Conservation (phyloP, 2,113 vertebrate genomes). For the Chaenocephalus aceratus region DNA sequence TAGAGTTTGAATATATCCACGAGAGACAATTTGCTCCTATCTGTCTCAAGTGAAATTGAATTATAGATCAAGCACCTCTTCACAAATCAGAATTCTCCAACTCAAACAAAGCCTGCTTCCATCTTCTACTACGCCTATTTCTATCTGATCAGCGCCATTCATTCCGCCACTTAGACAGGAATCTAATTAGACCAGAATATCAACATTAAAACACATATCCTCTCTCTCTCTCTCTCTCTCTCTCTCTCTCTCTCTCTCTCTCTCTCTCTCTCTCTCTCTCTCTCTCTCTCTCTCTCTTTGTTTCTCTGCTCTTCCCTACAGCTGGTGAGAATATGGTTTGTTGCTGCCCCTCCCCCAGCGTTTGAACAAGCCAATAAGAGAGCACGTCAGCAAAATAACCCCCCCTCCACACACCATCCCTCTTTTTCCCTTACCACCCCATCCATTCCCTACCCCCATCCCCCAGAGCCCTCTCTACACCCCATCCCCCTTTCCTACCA, state of each 20-base stretch:
- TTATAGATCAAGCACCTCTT: constrained; percentile 66
- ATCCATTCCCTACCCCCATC: constrained; percentile 78
- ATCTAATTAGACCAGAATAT: constrained; percentile 85
- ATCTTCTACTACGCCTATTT: constrained; percentile 42
- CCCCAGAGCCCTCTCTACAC: constrained; percentile 77
- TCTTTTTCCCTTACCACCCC: constrained; percentile 73
- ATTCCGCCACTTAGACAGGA: constrained; percentile 76
- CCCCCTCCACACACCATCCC: constrained; percentile 67
- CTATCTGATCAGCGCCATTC: constrained; percentile 73
- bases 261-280: constrained; percentile 49
- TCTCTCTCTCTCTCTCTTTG: constrained; percentile 72
- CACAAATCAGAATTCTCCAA: constrained; percentile 51
- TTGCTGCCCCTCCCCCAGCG: constrained; percentile 82
- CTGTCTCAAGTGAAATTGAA: constrained; percentile 60
- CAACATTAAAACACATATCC: constrained; percentile 79
- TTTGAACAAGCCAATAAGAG: constrained; percentile 85
- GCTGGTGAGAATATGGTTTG: constrained; percentile 82
- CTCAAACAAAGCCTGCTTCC: constrained; percentile 58
- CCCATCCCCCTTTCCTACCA: constrained; percentile 78
- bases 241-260: constrained; percentile 23
- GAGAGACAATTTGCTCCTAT: constrained; percentile 55
- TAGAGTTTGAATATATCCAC: constrained; percentile 41
- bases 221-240: not conserved
- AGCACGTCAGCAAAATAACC: constrained; percentile 74
- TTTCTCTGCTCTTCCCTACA: constrained; percentile 80